Evolutionary conservation across 1,140 invertebrate species (phyloP), one percentile per base, ranked within the genome.

Genomic region (Drosophila tsacasi): DNA sequence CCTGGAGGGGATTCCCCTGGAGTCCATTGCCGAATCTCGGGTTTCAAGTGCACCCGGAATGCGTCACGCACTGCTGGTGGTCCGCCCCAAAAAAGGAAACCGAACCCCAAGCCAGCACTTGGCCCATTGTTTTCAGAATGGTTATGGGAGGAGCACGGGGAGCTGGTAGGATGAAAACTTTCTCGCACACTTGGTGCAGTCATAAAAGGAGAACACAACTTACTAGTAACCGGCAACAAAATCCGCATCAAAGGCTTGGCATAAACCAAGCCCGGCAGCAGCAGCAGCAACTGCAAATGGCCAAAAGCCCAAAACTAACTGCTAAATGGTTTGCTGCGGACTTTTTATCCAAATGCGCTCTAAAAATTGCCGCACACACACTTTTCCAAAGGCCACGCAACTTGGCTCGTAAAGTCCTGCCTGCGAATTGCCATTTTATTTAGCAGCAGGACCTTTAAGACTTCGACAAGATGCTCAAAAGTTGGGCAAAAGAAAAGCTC

Each of bases 1-100:
- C 52, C 69, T 59, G 52, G 37, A 47, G 47, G 65, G 74, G 44
- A 44, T 49, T 47, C 42, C 42, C 57, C n/a, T 32, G 49, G 32
- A 47, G 58, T 77, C 52, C 60, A 35, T 50, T 27, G 47, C 47
- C 47, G 47, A 71, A 69, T 73, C 58, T 62, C 55, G 69, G 83
- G 67, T 89, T 89, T 86, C 84, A 89, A 86, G 83, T 86, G 76
- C 83, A 86, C 67, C 66, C 58, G 66, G 82, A 78, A 86, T 89
- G 84, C 80, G 84, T 83, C 83, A 86, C 83, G 83, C 83, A 86
- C 82, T 85, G 64, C 63, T 52, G 76, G 42, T 39, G 49, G 6
- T 6, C 66, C 19, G 35, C 42, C 19, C 32, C 15, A 55, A 46
- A 76, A 71, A 63, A 69, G 55, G 68, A 64, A 74, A 74, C 61